These are phyloP conservation scores for Sciurus vulgaris DNA, from an alignment of 2,797 vertebrate species.

Conservation along the genomic window DNA sequence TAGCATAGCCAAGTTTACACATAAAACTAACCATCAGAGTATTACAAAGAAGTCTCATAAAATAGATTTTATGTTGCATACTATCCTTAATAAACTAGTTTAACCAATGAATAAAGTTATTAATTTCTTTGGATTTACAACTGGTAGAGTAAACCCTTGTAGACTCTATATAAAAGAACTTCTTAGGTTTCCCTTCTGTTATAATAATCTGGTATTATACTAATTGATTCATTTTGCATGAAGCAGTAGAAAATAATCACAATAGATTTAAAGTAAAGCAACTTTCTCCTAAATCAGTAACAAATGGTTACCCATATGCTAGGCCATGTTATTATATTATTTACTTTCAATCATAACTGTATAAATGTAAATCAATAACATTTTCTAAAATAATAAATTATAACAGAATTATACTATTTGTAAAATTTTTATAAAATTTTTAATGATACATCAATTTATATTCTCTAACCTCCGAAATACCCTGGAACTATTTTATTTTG, in stretches of 20 bases:
- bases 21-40: neutral
- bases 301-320: neutral
- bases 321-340: neutral
- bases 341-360: neutral
- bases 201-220: neutral
- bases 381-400: neutral
- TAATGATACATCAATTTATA: neutral
- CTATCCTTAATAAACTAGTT: conserved; percentile 38
- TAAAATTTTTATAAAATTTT: conserved; percentile 35
- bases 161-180: neutral
- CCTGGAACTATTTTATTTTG: conserved; percentile 10
- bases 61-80: neutral
- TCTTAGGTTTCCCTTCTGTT: neutral
- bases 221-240: conserved; percentile 52
- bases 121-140: conserved; percentile 16
- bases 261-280: conserved; percentile 36
- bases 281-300: conserved; percentile 32
- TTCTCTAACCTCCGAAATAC: neutral
- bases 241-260: neutral
- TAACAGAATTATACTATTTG: neutral
- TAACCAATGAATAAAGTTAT: conserved; percentile 22
- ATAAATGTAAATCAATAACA: neutral
- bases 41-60: neutral
- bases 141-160: neutral
- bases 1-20: neutral